Conservation (phyloP, 2,113 vertebrate genomes). For the Anseranas semipalmata region DNA sequence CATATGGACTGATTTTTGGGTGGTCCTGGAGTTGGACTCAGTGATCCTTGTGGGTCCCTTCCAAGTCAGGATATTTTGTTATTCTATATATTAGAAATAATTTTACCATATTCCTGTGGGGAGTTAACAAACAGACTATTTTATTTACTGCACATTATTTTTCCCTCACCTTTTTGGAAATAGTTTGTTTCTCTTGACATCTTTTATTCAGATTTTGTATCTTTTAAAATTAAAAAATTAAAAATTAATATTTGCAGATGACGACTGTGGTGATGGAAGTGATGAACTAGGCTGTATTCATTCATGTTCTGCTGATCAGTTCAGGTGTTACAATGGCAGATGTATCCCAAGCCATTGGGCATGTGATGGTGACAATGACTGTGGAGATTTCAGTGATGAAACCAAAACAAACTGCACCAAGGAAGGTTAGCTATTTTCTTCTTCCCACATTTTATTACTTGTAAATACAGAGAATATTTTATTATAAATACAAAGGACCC, state of each 20-base stretch:
- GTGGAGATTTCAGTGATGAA: conserved; percentile 96
- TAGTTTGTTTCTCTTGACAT: rapidly evolving
- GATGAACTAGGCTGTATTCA: conserved; percentile 89
- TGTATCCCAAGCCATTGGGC: conserved; percentile 94
- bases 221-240: neutral
- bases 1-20: no score
- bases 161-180: neutral
- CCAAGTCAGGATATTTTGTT: neutral
- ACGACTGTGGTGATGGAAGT: conserved; percentile 95
- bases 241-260: conserved; percentile 75
- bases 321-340: conserved; percentile 88
- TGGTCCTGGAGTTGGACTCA: neutral
- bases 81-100: neutral
- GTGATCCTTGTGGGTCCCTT: neutral
- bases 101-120: neutral
- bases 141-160: neutral
- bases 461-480: neutral
- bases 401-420: conserved; percentile 85
- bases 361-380: conserved; percentile 97
- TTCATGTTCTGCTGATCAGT: conserved; percentile 88
- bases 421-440: conserved; percentile 76
- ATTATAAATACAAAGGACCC: neutral
- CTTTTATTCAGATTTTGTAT: neutral
- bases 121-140: neutral
- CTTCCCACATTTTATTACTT: neutral